phyloP scores from a whole-genome alignment of 2,113 vertebrate genomes.

The Caracal caracal region DNA sequence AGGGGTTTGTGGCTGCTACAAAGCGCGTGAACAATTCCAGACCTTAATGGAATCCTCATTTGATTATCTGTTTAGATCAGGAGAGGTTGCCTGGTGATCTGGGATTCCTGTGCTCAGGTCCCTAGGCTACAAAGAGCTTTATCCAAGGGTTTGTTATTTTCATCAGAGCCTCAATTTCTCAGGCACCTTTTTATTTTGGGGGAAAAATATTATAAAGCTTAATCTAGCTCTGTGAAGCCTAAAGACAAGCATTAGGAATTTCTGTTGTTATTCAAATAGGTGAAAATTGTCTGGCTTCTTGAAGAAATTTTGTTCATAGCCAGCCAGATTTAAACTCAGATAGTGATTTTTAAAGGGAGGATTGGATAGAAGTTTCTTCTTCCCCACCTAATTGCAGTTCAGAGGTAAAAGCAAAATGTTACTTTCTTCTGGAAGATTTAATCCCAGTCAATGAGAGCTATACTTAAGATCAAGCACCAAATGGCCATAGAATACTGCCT shows the following conservation, averaged over 20 bases:
- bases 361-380: neutral
- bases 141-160: neutral
- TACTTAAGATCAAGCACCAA: neutral
- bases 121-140: neutral
- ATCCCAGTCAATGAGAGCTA: neutral
- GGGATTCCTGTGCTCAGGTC: neutral
- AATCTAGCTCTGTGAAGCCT: neutral
- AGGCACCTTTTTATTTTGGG: neutral
- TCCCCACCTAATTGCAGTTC: neutral
- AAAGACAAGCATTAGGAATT: neutral
- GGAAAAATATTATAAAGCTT: neutral
- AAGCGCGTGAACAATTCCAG: neutral
- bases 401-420: constrained; percentile 12
- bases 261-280: neutral
- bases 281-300: neutral
- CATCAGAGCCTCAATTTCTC: neutral
- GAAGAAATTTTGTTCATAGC: neutral
- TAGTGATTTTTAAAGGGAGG: neutral
- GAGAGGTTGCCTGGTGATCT: neutral
- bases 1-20: neutral
- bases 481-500: neutral
- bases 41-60: neutral
- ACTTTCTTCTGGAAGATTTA: constrained; percentile 27
- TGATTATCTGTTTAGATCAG: neutral
- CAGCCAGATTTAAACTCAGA: neutral